These are phyloP conservation scores for Carassius carassius DNA, from an alignment of 2,113 vertebrate species.

Conservation along the genomic window DNA sequence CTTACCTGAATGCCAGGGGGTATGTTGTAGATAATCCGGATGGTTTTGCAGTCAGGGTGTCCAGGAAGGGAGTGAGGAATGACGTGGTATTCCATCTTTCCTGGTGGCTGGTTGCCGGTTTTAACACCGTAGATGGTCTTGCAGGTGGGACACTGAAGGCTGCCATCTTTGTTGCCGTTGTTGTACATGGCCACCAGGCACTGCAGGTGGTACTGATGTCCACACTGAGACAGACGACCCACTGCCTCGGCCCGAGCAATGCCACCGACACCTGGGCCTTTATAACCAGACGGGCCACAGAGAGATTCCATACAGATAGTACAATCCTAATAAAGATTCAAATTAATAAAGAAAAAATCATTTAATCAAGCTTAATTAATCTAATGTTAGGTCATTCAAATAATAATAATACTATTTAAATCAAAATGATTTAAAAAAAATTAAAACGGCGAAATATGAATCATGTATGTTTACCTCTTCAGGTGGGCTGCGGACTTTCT, in stretches of 20 bases:
- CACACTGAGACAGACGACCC: constrained; percentile 86
- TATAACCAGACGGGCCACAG: constrained; percentile 87
- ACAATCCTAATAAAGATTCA: constrained; percentile 80
- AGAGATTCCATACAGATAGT: constrained; percentile 96
- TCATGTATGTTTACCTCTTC: too few species aligned
- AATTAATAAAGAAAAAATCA: neutral
- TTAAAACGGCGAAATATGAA: neutral
- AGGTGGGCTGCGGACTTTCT: too few species aligned
- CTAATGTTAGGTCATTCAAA: neutral
- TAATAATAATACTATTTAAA: neutral
- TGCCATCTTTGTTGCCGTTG: constrained; percentile 95
- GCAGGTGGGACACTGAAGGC: constrained; percentile 94
- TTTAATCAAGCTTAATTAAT: neutral
- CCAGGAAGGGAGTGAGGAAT: constrained; percentile 94
- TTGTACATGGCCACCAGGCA: constrained; percentile 98
- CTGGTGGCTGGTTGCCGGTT: constrained; percentile 93
- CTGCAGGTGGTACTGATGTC: constrained; percentile 91
- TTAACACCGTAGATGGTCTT: constrained; percentile 98
- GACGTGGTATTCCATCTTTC: constrained; percentile 97
- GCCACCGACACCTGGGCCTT: constrained; percentile 81
- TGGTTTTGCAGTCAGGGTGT: constrained; percentile 92
- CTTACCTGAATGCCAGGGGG: constrained; percentile 92
- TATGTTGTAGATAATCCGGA: constrained; percentile 97
- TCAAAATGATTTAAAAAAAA: neutral
- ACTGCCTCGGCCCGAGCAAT: constrained; percentile 84